Base-by-base conservation (phyloP, 2,797 vertebrate species). In the Pachyuromys duprasi region DNA sequence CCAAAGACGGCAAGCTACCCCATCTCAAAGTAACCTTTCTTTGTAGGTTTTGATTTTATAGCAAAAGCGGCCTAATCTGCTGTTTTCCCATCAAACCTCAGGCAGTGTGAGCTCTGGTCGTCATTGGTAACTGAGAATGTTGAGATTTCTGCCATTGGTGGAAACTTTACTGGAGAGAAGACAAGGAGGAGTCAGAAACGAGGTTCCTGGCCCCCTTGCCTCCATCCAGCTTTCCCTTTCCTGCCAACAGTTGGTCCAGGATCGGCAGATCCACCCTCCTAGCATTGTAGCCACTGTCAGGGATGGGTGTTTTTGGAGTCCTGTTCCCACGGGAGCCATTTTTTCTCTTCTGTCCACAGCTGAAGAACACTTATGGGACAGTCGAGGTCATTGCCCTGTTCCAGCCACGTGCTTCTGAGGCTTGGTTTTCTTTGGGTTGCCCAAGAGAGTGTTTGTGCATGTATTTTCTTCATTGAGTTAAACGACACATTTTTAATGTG, bases 401-500 rank as follows among this genome's bases (percentile, higher is more conserved):
- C 33, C 9, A 39, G 26, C 86, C 45, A 24, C 24, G n/a, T 57
- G 45, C 42, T 87, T 3, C 31, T 81, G 22, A 24, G 24, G 60
- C 42, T 45, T 84, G 39, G 22, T 49, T 94, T 80, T 87, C 62
- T 69, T 74, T 88, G 84, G 63, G 6, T 78, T 92, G 60, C 86
- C 67, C 3, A 14, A 70, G n/a, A 55, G 49, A 57, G 12, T 62
- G n/a, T 74, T 96, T 97, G 97, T 96, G 91, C 95, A 95, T 96
- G 17, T 76, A 62, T 89, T 97, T 97, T 96, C 75, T 93, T 91
- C 89, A 67, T 82, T 84, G 89, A 79, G 67, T 89, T 94, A 75
- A 97, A 93, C 76, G 74, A 79, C 42, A 42, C 89, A 97, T 63
- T 97, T 95, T 96, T 94, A 95, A 95, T 96, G 96, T 96, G 92